These are phyloP conservation scores for Brachypterus glaber DNA, from an alignment of 2,888 invertebrate species.

Conservation along the genomic window DNA sequence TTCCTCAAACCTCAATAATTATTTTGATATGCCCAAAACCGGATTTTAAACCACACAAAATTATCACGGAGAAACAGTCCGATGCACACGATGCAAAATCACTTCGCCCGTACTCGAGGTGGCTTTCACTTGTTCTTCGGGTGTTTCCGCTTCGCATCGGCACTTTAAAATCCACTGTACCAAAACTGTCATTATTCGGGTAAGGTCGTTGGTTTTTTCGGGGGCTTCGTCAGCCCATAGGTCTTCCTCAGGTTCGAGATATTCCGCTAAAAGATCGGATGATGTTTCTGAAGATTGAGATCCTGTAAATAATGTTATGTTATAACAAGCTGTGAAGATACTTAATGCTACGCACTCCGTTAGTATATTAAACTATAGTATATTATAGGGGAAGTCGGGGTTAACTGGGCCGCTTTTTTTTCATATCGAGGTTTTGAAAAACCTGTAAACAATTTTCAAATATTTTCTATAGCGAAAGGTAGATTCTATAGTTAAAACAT, in stretches of 20 bases:
- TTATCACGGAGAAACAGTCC: conserved; percentile 38
- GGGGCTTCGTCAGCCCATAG: conserved; percentile 34
- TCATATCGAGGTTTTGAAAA: too few species aligned
- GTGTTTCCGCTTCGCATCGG: conserved; percentile 41
- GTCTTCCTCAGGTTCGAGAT: conserved; percentile 37
- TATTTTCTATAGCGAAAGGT: too few species aligned
- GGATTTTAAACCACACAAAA: conserved; percentile 1
- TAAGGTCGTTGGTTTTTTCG: conserved; percentile 21
- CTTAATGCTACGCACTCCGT: too few species aligned
- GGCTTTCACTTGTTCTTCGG: too few species aligned
- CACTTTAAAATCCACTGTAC: conserved; percentile 56
- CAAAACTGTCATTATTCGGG: conserved; percentile 37
- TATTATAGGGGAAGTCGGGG: too few species aligned
- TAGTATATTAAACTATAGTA: too few species aligned
- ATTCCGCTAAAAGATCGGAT: conserved; percentile 36
- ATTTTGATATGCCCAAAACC: too few species aligned
- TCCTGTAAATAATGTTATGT: conserved; percentile 16
- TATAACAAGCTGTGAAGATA: too few species aligned
- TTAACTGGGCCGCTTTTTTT: too few species aligned
- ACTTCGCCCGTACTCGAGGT: conserved; percentile 32
- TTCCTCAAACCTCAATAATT: too few species aligned
- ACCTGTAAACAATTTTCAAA: too few species aligned
- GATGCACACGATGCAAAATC: conserved; percentile 40
- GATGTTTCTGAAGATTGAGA: conserved; percentile 29
- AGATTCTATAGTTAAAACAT: too few species aligned